phyloP scores from a whole-genome alignment of 2,797 vertebrate genomes.

The Acipenser transmontanus region DNA sequence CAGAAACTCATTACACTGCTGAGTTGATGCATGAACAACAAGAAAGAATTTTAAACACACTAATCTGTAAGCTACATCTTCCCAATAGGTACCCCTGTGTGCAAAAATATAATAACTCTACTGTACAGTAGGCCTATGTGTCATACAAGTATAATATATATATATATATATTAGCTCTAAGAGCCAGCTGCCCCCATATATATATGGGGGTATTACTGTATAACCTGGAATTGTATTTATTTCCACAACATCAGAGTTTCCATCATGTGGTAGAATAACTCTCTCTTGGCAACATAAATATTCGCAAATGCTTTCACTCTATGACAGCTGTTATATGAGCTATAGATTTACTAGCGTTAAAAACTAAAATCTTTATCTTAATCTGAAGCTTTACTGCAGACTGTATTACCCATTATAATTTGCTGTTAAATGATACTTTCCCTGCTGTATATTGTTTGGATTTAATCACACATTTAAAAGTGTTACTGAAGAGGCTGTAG shows the following conservation, averaged over 20 bases:
- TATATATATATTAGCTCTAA: too few relatives aligned
- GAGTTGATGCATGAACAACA: conserved; percentile 10
- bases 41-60: conserved; percentile 2
- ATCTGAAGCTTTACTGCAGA: background rate
- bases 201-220: conserved; percentile 16
- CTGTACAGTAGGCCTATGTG: background rate
- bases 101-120: background rate
- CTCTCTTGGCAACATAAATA: conserved; percentile 6
- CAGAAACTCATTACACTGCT: conserved; percentile 10
- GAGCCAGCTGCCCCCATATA: too few relatives aligned
- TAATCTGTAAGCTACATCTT: conserved; percentile 15
- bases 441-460: too few relatives aligned
- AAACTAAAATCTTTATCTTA: conserved; percentile 3
- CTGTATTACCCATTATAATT: too few relatives aligned
- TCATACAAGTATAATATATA: background rate
- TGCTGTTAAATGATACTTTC: too few relatives aligned
- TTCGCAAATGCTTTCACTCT: background rate
- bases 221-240: conserved; percentile 35
- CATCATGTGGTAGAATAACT: conserved; percentile 24
- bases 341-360: background rate
- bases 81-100: background rate
- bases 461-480: too few relatives aligned
- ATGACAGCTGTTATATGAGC: background rate
- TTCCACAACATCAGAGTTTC: conserved; percentile 29
- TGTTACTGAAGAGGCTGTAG: too few relatives aligned